phyloP scores from a whole-genome alignment of 2,888 invertebrate species.

The Frankliniella intonsa region DNA sequence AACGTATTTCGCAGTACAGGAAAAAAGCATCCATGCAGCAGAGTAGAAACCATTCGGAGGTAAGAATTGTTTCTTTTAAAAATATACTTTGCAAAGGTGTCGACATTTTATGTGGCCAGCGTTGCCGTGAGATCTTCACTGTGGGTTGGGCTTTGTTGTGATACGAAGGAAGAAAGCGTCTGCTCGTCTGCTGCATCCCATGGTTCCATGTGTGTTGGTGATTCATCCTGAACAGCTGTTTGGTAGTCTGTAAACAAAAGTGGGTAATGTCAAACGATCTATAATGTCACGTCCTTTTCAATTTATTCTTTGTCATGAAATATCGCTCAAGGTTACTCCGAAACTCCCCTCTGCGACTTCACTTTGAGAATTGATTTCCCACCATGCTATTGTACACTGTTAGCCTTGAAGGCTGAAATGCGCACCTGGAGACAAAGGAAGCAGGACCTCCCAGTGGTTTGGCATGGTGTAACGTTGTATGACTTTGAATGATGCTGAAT shows the following conservation, averaged over 20 bases:
- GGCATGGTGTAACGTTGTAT: background rate
- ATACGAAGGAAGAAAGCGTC: background rate
- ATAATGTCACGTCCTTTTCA: too few species aligned
- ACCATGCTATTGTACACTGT: constrained; percentile 1
- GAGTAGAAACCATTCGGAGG: background rate
- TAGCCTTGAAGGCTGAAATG: background rate
- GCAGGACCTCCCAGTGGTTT: background rate
- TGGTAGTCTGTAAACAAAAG: constrained; percentile 3
- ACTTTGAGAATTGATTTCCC: background rate
- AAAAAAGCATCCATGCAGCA: background rate
- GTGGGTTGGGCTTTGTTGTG: background rate
- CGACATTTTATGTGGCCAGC: background rate
- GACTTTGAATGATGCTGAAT: background rate
- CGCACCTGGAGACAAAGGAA: constrained; percentile 18
- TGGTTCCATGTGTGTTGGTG: constrained; percentile 12
- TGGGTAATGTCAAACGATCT: background rate
- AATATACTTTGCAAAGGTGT: background rate
- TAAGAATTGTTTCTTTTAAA: background rate
- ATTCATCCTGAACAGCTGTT: constrained; percentile 14
- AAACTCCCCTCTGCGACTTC: background rate
- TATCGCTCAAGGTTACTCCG: too few species aligned
- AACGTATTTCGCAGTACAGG: constrained; percentile 15
- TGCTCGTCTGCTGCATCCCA: background rate
- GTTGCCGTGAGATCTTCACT: constrained; percentile 1
- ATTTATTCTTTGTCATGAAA: too few species aligned